Percentiles rank a stretch among this genome's conserved stretches.
phyloP scores from a whole-genome alignment of 2,888 invertebrate species.

The Phragmatobia fuliginosa region DNA sequence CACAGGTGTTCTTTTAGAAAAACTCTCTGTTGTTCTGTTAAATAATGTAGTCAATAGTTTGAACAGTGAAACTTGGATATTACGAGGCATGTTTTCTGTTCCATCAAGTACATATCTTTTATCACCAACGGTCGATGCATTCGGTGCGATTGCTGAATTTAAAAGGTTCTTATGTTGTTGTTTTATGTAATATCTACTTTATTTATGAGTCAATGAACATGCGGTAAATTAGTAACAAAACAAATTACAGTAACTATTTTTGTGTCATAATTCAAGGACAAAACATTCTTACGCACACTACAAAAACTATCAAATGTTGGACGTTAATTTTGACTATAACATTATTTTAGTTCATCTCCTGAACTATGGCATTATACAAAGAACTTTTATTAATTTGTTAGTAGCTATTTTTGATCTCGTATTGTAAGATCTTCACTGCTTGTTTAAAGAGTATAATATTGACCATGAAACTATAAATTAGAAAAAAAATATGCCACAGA shows the following conservation, averaged over 20 bases:
- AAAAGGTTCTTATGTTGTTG: neutral
- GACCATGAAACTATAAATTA: no score
- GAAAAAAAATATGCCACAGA: no score
- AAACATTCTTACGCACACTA: neutral
- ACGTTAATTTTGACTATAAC: neutral
- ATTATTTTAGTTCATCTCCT: no score
- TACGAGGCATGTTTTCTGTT: slow-evolving; percentile 15
- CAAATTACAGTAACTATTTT: neutral
- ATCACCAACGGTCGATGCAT: neutral
- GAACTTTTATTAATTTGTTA: no score
- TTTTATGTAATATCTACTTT: neutral
- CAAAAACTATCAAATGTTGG: neutral
- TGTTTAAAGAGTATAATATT: no score
- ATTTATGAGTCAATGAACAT: neutral
- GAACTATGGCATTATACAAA: no score
- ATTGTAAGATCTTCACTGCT: no score
- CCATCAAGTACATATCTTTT: neutral
- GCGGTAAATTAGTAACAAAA: neutral
- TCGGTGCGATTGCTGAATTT: neutral
- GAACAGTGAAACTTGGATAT: slow-evolving; percentile 2
- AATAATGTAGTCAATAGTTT: slow-evolving; percentile 7
- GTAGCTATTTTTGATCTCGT: no score
- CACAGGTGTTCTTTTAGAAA: slow-evolving; percentile 20
- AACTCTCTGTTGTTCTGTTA: slow-evolving; percentile 11
- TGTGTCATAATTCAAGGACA: neutral